Conservation (phyloP, 2,888 invertebrate species). For the Stegophylla sp. region DNA sequence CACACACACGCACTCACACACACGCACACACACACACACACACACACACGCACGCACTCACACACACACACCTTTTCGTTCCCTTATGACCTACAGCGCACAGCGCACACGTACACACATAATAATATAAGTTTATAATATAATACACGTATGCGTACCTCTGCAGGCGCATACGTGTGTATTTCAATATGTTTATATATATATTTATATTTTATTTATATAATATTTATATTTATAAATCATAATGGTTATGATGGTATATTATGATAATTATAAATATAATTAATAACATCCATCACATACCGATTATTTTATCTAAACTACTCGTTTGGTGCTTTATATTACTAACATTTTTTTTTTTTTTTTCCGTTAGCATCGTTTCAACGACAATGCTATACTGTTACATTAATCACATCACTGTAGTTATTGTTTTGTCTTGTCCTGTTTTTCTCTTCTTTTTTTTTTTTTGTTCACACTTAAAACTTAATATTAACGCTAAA, state of each 20-base stretch:
- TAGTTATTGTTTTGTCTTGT: constrained; percentile 21
- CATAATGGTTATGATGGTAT: too few species aligned
- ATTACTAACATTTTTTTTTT: too few species aligned
- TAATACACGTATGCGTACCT: not conserved
- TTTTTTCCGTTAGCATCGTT: constrained; percentile 2
- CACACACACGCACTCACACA: constrained; percentile 12
- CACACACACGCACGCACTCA: not conserved
- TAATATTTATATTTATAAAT: too few species aligned
- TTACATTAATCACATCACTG: not conserved
- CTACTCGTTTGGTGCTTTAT: constrained; percentile 37
- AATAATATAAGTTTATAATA: not conserved
- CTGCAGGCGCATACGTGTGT: too few species aligned
- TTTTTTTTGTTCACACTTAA: constrained; percentile 23
- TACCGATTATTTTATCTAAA: constrained; percentile 13
- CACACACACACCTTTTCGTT: not conserved
- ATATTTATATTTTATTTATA: too few species aligned
- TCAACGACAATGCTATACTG: constrained; percentile 18
- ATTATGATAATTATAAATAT: too few species aligned
- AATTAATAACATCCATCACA: not conserved
- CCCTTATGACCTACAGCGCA: too few species aligned
- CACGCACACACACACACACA: not conserved
- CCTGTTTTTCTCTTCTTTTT: not conserved
- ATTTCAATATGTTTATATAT: too few species aligned
- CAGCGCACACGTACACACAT: not conserved
- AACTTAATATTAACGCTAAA: constrained; percentile 33